Conservation (phyloP, 1,140 invertebrate species). For the Atta cephalotes region DNA sequence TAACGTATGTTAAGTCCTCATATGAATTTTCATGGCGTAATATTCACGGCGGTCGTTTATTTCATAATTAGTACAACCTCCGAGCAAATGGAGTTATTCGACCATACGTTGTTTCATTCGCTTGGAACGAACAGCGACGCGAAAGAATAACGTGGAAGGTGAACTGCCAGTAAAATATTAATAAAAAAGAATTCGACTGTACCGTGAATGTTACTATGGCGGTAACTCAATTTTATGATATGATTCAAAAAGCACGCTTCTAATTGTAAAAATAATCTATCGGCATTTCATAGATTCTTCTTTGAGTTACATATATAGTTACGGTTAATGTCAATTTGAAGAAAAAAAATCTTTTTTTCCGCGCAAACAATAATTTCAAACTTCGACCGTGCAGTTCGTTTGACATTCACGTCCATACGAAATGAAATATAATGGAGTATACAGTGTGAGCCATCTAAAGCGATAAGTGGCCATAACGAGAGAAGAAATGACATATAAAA, state of each 20-base stretch:
- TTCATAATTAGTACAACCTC: constrained; percentile 52
- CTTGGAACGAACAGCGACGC: constrained; percentile 57
- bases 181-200: constrained; percentile 33
- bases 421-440: constrained; percentile 47
- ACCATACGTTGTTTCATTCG: constrained; percentile 46
- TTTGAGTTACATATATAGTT: neutral
- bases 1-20: constrained; percentile 34
- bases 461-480: constrained; percentile 49
- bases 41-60: constrained; percentile 53
- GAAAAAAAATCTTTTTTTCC: neutral
- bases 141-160: constrained; percentile 57
- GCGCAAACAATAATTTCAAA: neutral
- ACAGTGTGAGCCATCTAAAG: constrained; percentile 5
- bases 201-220: neutral
- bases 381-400: neutral
- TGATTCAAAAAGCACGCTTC: neutral
- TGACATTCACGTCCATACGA: constrained; percentile 1
- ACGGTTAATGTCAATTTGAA: neutral
- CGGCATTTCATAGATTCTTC: neutral
- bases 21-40: constrained; percentile 57
- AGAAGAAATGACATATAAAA: constrained; percentile 44
- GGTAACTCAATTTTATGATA: constrained; percentile 10
- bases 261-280: constrained; percentile 18
- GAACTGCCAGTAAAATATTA: constrained; percentile 44
- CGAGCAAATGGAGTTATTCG: constrained; percentile 55